phyloP scores from a whole-genome alignment of 2,113 vertebrate genomes.

The Podiceps cristatus region DNA sequence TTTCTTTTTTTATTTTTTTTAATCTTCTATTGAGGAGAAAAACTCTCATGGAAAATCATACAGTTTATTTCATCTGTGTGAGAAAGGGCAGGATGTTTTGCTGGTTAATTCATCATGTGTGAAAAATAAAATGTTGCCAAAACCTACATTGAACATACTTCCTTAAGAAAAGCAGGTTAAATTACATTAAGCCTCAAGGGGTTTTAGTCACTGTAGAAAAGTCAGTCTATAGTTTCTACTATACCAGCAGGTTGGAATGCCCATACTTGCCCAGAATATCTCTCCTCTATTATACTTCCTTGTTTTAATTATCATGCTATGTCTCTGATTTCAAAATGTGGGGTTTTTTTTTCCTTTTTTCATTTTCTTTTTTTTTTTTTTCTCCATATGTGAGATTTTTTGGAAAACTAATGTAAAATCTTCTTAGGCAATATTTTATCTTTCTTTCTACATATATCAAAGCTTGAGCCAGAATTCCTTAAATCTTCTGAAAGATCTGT shows the following conservation, averaged over 20 bases:
- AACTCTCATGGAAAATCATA: background rate
- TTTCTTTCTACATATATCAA: background rate
- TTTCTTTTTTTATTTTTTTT: background rate
- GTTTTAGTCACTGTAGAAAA: constrained; percentile 48
- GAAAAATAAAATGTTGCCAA: constrained; percentile 46
- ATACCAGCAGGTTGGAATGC: background rate
- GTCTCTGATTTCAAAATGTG: background rate
- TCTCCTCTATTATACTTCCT: background rate
- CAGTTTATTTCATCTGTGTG: background rate
- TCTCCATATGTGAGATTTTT: background rate
- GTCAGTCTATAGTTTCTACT: background rate
- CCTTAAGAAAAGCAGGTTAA: constrained; percentile 45
- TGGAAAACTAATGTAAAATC: background rate
- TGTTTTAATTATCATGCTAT: background rate
- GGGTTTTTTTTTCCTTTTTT: background rate
- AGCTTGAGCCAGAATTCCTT: background rate
- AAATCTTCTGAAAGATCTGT: background rate
- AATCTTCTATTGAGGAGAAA: background rate
- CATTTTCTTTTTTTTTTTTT: background rate
- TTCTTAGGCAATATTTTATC: background rate
- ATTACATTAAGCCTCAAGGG: constrained; percentile 24
- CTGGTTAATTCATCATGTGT: constrained; percentile 31
- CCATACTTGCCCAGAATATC: constrained; percentile 19
- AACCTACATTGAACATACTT: constrained; percentile 10
- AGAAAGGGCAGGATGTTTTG: constrained; percentile 57